Conservation (phyloP, 1,140 invertebrate genomes). For the Heliothis virescens region DNA sequence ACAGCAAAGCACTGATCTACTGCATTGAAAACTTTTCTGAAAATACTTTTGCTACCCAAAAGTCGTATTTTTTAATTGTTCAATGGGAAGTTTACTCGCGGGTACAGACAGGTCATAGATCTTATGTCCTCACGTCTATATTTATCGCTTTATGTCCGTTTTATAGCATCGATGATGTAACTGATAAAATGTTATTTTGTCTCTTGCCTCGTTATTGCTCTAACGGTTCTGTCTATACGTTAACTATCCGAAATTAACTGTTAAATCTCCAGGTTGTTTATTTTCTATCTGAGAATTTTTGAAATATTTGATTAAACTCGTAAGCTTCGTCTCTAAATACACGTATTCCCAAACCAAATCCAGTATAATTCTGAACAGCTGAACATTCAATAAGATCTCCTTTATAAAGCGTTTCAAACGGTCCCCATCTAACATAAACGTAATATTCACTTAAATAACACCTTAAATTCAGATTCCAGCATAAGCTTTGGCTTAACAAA, state of each 20-base stretch:
- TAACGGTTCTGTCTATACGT: too few relatives aligned
- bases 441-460: slow-evolving; percentile 12
- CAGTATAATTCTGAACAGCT: not conserved
- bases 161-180: slow-evolving; percentile 21
- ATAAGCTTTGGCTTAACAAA: not conserved
- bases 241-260: not conserved
- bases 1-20: not conserved
- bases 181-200: slow-evolving; percentile 4
- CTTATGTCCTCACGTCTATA: slow-evolving; percentile 35
- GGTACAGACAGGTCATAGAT: slow-evolving; percentile 19
- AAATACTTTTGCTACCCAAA: too few relatives aligned
- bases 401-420: not conserved
- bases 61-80: not conserved
- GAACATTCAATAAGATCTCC: not conserved
- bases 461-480: not conserved
- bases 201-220: not conserved
- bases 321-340: too few relatives aligned
- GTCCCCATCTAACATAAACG: not conserved
- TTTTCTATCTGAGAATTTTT: too few relatives aligned
- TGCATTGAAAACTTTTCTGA: too few relatives aligned
- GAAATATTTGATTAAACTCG: too few relatives aligned
- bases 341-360: too few relatives aligned
- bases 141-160: slow-evolving; percentile 4
- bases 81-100: not conserved
- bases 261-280: too few relatives aligned